Evolutionary conservation across 2,113 vertebrate species (phyloP).

Genomic region (Salvator merianae): DNA sequence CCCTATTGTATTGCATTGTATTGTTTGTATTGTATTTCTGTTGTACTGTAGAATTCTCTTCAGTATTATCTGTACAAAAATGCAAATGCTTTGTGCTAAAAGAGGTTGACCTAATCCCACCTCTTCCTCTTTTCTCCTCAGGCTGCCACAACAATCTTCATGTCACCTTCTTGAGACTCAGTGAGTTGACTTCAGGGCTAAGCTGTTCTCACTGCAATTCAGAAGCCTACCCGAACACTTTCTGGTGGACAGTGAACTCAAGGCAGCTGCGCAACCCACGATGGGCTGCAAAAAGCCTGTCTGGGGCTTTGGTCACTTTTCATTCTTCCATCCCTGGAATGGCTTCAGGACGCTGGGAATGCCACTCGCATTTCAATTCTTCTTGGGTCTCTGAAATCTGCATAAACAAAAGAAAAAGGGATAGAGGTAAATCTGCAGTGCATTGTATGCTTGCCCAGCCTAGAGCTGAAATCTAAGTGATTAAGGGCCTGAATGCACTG

Average conservation of each 20-base stretch:
- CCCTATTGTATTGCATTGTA: too few species aligned
- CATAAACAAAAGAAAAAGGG: not conserved
- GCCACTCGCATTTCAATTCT: not conserved
- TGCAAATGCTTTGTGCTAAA: not conserved
- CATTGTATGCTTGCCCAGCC: not conserved
- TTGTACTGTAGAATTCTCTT: too few species aligned
- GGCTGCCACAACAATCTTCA: conserved; percentile 22
- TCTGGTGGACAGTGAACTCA: not conserved
- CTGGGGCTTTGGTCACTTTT: not conserved
- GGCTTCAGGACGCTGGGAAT: conserved; percentile 13
- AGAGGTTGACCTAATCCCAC: not conserved
- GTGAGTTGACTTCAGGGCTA: not conserved
- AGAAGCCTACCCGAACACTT: rapidly evolving
- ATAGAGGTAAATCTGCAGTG: not conserved
- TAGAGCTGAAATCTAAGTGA: too few species aligned
- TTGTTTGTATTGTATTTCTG: too few species aligned
- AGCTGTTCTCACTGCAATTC: not conserved
- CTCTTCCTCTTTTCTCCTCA: not conserved
- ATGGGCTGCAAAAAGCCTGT: not conserved
- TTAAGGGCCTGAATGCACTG: too few species aligned
- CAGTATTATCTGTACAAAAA: not conserved
- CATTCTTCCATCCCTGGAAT: not conserved
- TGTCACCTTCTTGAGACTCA: not conserved
- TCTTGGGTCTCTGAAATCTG: conserved; percentile 5
- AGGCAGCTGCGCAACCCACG: not conserved